Percentiles rank a stretch among this genome's conserved stretches.
phyloP scores from a whole-genome alignment of 2,797 vertebrate genomes.

The Galagoides demidoff region DNA sequence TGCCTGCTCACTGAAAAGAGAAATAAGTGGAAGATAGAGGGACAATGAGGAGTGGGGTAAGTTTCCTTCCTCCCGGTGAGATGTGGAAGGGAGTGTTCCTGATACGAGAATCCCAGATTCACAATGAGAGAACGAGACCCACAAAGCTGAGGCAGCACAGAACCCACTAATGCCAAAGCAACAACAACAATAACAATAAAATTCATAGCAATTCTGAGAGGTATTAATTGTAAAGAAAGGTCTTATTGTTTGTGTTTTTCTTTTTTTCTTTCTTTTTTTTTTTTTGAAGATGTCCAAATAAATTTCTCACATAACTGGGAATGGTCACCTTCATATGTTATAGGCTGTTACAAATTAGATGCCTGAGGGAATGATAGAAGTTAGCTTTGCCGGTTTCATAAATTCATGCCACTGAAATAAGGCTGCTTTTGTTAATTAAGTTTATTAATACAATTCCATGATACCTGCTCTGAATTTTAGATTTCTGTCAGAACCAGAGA shows the following conservation, averaged over 20 bases:
- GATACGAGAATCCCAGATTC: not conserved
- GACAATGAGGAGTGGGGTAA: not conserved
- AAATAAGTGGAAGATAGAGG: not conserved
- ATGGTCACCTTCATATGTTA: not conserved
- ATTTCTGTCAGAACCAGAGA: constrained; percentile 10
- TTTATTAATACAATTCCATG: constrained; percentile 22
- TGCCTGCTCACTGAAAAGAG: not conserved
- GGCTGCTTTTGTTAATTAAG: constrained; percentile 6
- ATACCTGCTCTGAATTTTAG: constrained; percentile 34
- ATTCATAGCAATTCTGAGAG: not conserved
- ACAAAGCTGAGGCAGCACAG: not conserved
- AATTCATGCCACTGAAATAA: not conserved
- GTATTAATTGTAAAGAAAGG: not conserved
- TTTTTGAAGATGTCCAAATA: not conserved
- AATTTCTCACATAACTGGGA: not conserved
- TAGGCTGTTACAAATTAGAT: not conserved
- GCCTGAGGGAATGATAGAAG: not conserved
- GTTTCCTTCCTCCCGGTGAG: not conserved
- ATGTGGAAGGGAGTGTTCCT: not conserved
- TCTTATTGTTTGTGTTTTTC: not conserved
- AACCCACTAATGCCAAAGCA: not conserved
- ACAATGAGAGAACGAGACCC: not conserved
- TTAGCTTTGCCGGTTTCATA: constrained; percentile 27
- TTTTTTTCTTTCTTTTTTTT: not conserved
- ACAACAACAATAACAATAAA: not conserved